A percentile compares a stretch with the other conserved stretches of the same genome.
These are phyloP conservation scores for Seriola dumerili DNA, from an alignment of 2,113 vertebrate genomes.

Conservation along the genomic window DNA sequence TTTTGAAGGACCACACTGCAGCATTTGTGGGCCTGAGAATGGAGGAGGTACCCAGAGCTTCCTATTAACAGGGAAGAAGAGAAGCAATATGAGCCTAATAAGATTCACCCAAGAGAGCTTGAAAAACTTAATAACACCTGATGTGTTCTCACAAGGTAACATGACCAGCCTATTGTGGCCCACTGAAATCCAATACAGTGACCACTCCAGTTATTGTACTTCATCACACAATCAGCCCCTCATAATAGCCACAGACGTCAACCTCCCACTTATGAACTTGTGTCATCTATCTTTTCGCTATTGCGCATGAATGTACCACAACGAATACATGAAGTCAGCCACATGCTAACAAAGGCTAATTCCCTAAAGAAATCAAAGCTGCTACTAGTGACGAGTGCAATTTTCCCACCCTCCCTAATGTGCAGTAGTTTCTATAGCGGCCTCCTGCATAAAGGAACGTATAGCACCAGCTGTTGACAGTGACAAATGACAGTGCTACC, in stretches of 20 bases:
- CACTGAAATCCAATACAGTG: slow-evolving; percentile 29
- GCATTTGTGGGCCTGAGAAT: slow-evolving; percentile 13
- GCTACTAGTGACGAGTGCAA: slow-evolving; percentile 22
- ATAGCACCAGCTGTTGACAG: slow-evolving; percentile 55
- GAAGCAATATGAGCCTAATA: slow-evolving; percentile 42
- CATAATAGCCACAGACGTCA: slow-evolving; percentile 5
- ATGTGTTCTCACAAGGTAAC: slow-evolving; percentile 41
- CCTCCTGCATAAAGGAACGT: not conserved
- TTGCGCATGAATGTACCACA: not conserved
- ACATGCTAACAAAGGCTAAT: not conserved
- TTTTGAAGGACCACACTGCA: slow-evolving; percentile 18
- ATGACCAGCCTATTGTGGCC: slow-evolving; percentile 13
- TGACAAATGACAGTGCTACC: slow-evolving; percentile 66
- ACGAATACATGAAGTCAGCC: not conserved
- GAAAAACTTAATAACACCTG: slow-evolving; percentile 33
- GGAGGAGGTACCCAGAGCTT: not conserved
- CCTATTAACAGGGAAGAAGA: not conserved
- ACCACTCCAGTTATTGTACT: not conserved
- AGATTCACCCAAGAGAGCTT: slow-evolving; percentile 28
- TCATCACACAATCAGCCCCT: slow-evolving; percentile 31
- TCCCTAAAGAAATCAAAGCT: slow-evolving; percentile 46
- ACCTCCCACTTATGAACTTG: not conserved
- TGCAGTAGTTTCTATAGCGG: slow-evolving; percentile 30
- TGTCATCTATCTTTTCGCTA: not conserved
- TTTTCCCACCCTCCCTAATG: slow-evolving; percentile 20